A percentile compares a stretch with the other conserved stretches of the same genome.
phyloP scores from a whole-genome alignment of 2,888 invertebrate species.

The Drosophila koepferae region DNA sequence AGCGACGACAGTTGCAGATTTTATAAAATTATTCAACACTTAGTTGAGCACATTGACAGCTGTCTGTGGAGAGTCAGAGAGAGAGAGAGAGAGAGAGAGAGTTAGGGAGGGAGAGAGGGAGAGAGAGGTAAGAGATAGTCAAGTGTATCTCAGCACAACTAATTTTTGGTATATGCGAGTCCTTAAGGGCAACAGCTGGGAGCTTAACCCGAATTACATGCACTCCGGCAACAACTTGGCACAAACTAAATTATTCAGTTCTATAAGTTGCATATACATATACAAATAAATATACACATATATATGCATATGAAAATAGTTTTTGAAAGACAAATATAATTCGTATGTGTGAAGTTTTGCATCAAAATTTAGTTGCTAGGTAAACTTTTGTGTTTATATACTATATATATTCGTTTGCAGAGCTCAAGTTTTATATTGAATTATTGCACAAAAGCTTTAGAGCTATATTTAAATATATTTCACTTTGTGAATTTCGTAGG shows the following conservation, averaged over 20 bases:
- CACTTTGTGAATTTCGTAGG: background rate
- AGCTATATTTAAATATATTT: background rate
- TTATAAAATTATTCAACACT: slow-evolving; percentile 32
- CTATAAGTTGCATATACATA: slow-evolving; percentile 4
- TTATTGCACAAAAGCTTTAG: background rate
- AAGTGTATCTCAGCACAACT: slow-evolving; percentile 13
- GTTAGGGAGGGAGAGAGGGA: background rate
- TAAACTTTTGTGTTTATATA: background rate
- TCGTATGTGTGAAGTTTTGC: background rate
- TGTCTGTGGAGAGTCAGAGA: background rate
- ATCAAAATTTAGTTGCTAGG: background rate
- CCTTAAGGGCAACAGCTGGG: background rate
- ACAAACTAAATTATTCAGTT: slow-evolving; percentile 20
- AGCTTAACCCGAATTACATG: slow-evolving; percentile 8
- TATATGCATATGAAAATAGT: background rate
- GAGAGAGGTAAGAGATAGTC: background rate
- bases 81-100: too few relatives aligned
- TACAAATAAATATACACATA: background rate
- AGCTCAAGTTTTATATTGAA: background rate
- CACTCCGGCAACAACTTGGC: slow-evolving; percentile 17
- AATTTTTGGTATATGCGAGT: slow-evolving; percentile 23
- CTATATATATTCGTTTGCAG: too few relatives aligned
- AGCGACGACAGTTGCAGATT: slow-evolving; percentile 35
- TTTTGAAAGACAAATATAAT: background rate
- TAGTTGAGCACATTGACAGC: slow-evolving; percentile 22